Conservation (phyloP, 1,140 invertebrate species). For the Psix sp. region DNA sequence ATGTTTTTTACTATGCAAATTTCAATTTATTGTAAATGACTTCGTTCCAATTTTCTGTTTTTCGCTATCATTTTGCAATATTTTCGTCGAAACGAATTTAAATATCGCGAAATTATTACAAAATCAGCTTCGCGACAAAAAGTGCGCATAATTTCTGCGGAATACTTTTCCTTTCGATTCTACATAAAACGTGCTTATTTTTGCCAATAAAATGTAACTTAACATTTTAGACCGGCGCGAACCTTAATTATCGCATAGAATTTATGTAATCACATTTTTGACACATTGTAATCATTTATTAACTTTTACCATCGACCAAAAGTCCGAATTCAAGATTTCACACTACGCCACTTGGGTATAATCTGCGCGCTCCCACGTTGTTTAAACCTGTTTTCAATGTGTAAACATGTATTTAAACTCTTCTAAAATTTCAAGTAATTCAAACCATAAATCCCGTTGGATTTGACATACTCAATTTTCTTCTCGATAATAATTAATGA, state of each 20-base stretch:
- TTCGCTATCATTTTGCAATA: slow-evolving; percentile 2
- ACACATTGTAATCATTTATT: slow-evolving; percentile 45
- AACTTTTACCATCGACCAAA: slow-evolving; percentile 35
- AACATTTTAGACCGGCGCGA: slow-evolving; percentile 37
- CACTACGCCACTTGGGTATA: slow-evolving; percentile 18
- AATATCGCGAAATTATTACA: slow-evolving; percentile 11
- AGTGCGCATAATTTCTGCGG: slow-evolving; percentile 21
- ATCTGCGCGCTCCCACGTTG: slow-evolving; percentile 37
- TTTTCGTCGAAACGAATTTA: slow-evolving; percentile 2
- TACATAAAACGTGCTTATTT: slow-evolving; percentile 36
- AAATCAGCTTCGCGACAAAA: slow-evolving; percentile 10
- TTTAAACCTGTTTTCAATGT: slow-evolving; percentile 40
- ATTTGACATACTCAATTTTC: no score
- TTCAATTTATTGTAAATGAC: no score
- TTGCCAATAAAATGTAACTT: slow-evolving; percentile 44
- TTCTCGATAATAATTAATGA: no score
- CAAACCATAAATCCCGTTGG: no score
- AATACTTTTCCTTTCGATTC: slow-evolving; percentile 22
- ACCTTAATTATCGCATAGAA: slow-evolving; percentile 39
- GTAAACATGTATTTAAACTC: no score
- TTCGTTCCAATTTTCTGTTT: background rate
- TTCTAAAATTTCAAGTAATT: no score
- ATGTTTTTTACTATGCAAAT: no score
- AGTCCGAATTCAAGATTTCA: slow-evolving; percentile 22
- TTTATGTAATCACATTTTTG: slow-evolving; percentile 44